Conservation (phyloP, 2,113 vertebrate species). For the Gobius niger region DNA sequence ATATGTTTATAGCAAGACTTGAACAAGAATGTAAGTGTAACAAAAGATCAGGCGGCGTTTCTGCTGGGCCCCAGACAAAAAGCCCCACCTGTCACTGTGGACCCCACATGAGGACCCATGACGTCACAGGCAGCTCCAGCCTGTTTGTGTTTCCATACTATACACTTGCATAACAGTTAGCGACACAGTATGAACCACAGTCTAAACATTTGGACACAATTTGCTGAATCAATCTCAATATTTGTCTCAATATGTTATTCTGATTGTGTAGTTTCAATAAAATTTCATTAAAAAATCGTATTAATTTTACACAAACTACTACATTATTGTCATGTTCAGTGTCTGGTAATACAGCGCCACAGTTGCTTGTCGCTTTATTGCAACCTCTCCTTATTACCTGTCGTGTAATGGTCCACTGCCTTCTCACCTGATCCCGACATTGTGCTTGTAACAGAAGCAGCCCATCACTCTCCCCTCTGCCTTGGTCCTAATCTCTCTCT, state of each 20-base stretch:
- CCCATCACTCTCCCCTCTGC: background rate
- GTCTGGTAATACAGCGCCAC: too few relatives aligned
- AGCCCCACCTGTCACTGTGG: background rate
- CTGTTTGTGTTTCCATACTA: slow-evolving; percentile 4
- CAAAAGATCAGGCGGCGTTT: background rate
- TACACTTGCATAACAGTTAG: background rate
- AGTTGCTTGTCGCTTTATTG: too few relatives aligned
- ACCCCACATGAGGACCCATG: background rate
- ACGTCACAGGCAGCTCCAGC: background rate
- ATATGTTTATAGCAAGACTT: too few relatives aligned
- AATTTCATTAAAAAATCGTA: too few relatives aligned
- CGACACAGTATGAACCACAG: too few relatives aligned
- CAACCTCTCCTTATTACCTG: background rate
- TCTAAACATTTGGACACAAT: too few relatives aligned
- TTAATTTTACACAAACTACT: too few relatives aligned
- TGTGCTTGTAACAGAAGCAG: slow-evolving; percentile 25
- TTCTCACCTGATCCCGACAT: slow-evolving; percentile 36
- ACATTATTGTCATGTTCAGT: too few relatives aligned
- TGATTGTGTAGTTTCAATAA: too few relatives aligned
- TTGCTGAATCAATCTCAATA: too few relatives aligned
- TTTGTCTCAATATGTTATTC: too few relatives aligned
- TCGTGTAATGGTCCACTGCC: slow-evolving; percentile 22
- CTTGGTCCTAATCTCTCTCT: slow-evolving; percentile 11
- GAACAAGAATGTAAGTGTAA: too few relatives aligned
- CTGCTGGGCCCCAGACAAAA: background rate